Percentiles rank a stretch among this genome's conserved stretches.
Evolutionary conservation across 2,888 invertebrate species (phyloP).

Genomic region (Lordiphosa fenestrarum): DNA sequence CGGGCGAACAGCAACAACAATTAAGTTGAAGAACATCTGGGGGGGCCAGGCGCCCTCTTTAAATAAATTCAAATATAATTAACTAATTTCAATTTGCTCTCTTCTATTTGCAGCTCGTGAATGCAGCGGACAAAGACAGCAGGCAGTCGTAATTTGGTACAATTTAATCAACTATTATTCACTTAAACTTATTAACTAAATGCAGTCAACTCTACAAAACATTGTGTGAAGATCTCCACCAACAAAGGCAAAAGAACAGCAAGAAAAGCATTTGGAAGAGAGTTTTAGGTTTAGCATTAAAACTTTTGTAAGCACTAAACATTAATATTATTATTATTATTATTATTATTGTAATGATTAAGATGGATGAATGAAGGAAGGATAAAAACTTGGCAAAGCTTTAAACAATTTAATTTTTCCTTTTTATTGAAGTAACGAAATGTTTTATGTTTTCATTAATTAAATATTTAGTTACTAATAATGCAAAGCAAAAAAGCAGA

Average conservation of each 20-base stretch:
- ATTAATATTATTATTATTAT: constrained; percentile 50
- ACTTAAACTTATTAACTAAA: constrained; percentile 45
- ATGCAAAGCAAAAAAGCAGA: constrained; percentile 58
- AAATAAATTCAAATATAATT: constrained; percentile 14
- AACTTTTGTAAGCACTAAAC: constrained; percentile 41
- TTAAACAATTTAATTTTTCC: constrained; percentile 75
- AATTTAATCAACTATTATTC: constrained; percentile 12
- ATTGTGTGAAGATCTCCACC: constrained; percentile 57
- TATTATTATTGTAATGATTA: constrained; percentile 50
- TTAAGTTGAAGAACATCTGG: constrained; percentile 2
- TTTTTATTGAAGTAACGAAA: constrained; percentile 18
- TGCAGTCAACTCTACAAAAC: constrained; percentile 65
- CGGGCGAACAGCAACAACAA: constrained; percentile 15
- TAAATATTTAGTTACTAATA: constrained; percentile 51
- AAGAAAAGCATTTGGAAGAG: neutral
- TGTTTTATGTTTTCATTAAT: constrained; percentile 6
- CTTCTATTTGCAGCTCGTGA: constrained; percentile 61
- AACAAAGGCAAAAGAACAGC: constrained; percentile 50
- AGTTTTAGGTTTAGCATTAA: constrained; percentile 5
- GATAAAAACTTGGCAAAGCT: constrained; percentile 77
- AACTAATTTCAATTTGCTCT: constrained; percentile 49
- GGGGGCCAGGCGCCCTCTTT: neutral
- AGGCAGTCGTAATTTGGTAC: constrained; percentile 57
- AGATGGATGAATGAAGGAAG: constrained; percentile 18
- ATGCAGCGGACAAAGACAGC: constrained; percentile 61